Base-by-base conservation (phyloP, 2,888 invertebrate species). In the Sinotaia quadrata region DNA sequence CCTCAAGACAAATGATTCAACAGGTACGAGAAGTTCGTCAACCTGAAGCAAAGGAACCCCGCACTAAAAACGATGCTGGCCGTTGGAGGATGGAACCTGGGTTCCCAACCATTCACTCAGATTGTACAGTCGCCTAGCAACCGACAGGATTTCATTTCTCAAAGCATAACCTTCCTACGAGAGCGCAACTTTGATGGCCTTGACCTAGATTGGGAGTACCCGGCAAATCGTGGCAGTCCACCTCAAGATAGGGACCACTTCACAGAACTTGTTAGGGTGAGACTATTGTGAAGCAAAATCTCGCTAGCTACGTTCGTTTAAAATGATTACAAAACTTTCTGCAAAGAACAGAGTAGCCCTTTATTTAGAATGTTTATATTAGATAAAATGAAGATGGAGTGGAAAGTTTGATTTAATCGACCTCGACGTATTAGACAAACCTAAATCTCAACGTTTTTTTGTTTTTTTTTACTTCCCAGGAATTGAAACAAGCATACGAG, bases 31-130 rank as follows among this genome's bases (percentile, higher is more conserved):
- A 93, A 95, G 84, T 92, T 94, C n/a, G 59, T 37, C 2, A 91
- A 92, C 0, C 90, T 92, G 44, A 92, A 92, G 78, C 87, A 91
- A 41, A 92, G 93, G 78, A 80, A 87, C 63, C 85, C 87, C 0
- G 94, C 94, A 0, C 90, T 95, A 44, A 97, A 96, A 84, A 92
- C 94, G 0, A 90, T 94, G 4, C 89, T 97, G 37, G 95, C 95
- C 1, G 87, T 97, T 65, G 97, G 97, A 15, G 97, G 97, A 0
- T 97, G 97, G 97, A 95, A 95, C 0, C 96, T 97, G 87, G 96
- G 95, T 0, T 91, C 93, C 0, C 92, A 92, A 31, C 91, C 81
- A 7, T 86, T 85, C 72, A 80, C 83, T 5, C 31, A 67, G 3
- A 82, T 87, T 80, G 82, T 83, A 12, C 67, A 78, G 4, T 73